Conservation (phyloP, 2,113 vertebrate genomes). For the Agapornis roseicollis region DNA sequence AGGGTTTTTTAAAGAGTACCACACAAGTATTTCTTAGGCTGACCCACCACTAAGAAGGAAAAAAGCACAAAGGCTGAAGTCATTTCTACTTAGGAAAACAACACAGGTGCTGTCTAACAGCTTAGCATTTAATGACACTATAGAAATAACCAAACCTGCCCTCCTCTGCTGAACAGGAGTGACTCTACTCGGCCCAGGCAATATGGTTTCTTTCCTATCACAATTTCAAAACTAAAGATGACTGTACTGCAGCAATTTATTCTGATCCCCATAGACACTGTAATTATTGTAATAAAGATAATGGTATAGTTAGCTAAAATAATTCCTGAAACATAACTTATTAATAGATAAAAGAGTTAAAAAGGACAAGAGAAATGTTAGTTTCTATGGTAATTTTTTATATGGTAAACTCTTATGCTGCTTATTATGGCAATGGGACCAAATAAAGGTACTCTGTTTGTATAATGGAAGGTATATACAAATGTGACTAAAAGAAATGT, state of each 20-base stretch:
- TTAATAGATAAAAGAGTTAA: conserved; percentile 27
- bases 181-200: neutral
- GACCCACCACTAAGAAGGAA: neutral
- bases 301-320: neutral
- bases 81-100: neutral
- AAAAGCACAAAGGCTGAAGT: neutral
- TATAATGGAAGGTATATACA: conserved; percentile 27
- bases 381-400: neutral
- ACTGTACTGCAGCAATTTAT: conserved; percentile 10
- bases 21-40: neutral
- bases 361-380: neutral
- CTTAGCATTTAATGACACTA: neutral
- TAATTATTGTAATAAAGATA: conserved; percentile 33
- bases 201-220: neutral
- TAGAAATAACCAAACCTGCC: neutral
- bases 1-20: neutral
- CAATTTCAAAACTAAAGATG: conserved; percentile 8
- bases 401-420: neutral
- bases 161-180: neutral
- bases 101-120: neutral
- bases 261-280: neutral
- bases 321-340: conserved; percentile 10
- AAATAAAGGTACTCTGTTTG: neutral
- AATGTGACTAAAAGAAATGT: conserved; percentile 59
- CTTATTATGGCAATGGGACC: neutral